Percentiles rank a stretch among this genome's conserved stretches.
These are phyloP conservation scores for Endomychus coccineus DNA, from an alignment of 2,888 invertebrate species.

Conservation along the genomic window DNA sequence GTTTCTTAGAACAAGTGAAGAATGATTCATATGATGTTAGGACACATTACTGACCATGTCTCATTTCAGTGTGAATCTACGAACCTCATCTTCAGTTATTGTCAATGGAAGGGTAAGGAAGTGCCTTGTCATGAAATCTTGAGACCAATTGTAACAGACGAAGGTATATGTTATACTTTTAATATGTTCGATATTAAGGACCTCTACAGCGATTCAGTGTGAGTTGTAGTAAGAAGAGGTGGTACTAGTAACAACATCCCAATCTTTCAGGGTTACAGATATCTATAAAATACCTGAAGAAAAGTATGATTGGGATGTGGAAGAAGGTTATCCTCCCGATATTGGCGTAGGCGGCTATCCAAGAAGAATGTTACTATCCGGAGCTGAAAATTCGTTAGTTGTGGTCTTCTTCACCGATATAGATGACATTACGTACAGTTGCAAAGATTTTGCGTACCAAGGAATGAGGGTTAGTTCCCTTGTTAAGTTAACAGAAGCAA, in stretches of 20 bases:
- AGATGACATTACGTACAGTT: conserved; percentile 11
- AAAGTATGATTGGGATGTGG: conserved; percentile 8
- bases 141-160: conserved; percentile 56
- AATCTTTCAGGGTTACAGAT: conserved; percentile 8
- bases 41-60: too few species aligned
- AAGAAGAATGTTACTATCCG: conserved; percentile 12
- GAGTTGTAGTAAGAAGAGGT: conserved; percentile 1
- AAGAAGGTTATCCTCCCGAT: conserved; percentile 11
- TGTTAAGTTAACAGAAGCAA: too few species aligned
- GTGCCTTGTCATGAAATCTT: conserved; percentile 39
- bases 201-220: conserved; percentile 14
- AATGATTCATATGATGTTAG: neutral
- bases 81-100: conserved; percentile 7
- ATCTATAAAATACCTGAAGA: conserved; percentile 6
- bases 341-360: conserved; percentile 8
- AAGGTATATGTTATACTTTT: conserved; percentile 62
- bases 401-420: conserved; percentile 9
- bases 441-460: conserved; percentile 12
- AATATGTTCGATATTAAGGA: conserved; percentile 48
- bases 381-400: conserved; percentile 10
- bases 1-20: conserved; percentile 11
- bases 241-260: neutral
- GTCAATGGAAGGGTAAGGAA: conserved; percentile 11
- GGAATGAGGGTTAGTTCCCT: conserved; percentile 14
- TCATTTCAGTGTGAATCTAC: conserved; percentile 11